Percentiles rank a stretch among this genome's conserved stretches.
Evolutionary conservation across 2,888 invertebrate genomes (phyloP).

Genomic region (Amblyjoppa proteus): DNA sequence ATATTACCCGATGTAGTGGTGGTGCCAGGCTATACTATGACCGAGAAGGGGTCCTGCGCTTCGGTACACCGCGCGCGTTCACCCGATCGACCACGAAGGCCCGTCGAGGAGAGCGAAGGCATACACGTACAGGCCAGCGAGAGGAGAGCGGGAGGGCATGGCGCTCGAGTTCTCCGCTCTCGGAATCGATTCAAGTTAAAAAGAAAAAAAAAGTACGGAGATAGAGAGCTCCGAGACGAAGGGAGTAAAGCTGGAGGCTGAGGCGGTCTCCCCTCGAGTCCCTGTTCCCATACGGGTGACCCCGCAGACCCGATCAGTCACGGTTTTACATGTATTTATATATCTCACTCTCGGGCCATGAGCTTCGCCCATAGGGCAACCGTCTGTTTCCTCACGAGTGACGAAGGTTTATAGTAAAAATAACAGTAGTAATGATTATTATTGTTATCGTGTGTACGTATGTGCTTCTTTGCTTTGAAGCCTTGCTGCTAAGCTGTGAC

Average conservation of each 20-base stretch:
- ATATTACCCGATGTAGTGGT: not conserved
- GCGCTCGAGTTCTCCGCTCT: slow-evolving; percentile 58
- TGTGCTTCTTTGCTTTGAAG: not conserved
- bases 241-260: slow-evolving; percentile 43
- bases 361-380: not conserved
- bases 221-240: slow-evolving; percentile 4
- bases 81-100: slow-evolving; percentile 64
- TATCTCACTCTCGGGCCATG: slow-evolving; percentile 14
- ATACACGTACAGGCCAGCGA: slow-evolving; percentile 24
- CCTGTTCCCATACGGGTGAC: slow-evolving; percentile 54
- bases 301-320: slow-evolving; percentile 62
- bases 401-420: not conserved
- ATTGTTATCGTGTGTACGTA: too few relatives aligned
- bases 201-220: slow-evolving; percentile 15
- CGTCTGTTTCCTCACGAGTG: not conserved
- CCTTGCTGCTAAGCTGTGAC: not conserved
- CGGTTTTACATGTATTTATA: slow-evolving; percentile 50
- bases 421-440: too few relatives aligned
- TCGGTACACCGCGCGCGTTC: slow-evolving; percentile 55
- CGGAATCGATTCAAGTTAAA: slow-evolving; percentile 58
- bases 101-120: slow-evolving; percentile 40
- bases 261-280: slow-evolving; percentile 55
- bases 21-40: not conserved
- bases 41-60: slow-evolving; percentile 54
- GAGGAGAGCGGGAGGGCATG: slow-evolving; percentile 56